Evolutionary conservation across 1,140 invertebrate species (phyloP), one percentile per base, ranked within the genome.

Genomic region (Lordiphosa clarofinis): DNA sequence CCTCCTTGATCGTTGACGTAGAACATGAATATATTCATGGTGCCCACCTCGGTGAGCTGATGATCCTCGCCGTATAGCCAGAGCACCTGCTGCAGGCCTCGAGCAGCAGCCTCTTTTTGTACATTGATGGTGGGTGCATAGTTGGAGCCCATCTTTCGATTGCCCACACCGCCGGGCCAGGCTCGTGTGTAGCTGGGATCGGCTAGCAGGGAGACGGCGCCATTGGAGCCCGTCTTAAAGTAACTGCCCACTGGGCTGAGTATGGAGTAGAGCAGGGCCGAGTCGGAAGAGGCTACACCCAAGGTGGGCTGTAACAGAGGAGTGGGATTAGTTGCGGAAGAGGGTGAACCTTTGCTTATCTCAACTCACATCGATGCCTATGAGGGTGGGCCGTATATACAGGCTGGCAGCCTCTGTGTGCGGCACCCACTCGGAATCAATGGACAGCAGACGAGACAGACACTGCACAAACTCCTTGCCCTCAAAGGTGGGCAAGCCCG

Each of bases 371-470:
- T 99, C 98, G 56, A 96, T 98, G 54, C 96, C 98, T 88, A 99
- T 99, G 33, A 99, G 90, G 1, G 98, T 99, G 37, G 99, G 99
- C 76, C 99, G 91, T 57, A 99, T 94, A 87, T 99, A 99, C 4
- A 99, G 91, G 82, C 97, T 98, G 78, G 95, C 95, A 4, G 94
- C 91, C 78, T 94, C 93, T 4, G 94, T 94, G 88, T 97, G 94
- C 3, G 99, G 99, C 4, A 99, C 96, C 98, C 98, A 99, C 90
- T 99, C 97, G 81, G 96, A 94, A 87, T 99, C 99, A 58, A 99
- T 95, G 81, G 93, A 92, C 44, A 99, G 91, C 38, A 99, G 91
- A 73, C 96, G 93, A 73, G 93, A 93, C 9, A 99, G 91, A 75
- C 97, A 97, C 88, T 95, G 93, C 10, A 98, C 92, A 57, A 99